Evolutionary conservation across 1,140 invertebrate species (phyloP), one percentile per base, ranked within the genome.

Genomic region (Drosophila trapezifrons): DNA sequence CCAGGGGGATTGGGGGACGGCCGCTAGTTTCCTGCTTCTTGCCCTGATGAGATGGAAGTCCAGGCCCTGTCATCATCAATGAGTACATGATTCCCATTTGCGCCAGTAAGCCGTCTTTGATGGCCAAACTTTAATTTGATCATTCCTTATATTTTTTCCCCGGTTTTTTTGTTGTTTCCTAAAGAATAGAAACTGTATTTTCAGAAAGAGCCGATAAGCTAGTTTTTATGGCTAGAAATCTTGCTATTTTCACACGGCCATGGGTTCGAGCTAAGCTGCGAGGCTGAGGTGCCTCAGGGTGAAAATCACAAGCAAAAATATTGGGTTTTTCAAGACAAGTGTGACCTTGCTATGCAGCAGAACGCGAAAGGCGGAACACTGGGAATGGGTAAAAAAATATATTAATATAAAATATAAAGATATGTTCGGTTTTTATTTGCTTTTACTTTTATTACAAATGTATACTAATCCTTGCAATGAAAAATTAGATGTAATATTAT

Each of bases 41-140:
- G 9, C 18, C 6, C 29, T 37, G 59, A 58, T 57, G 22, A 58
- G 59, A 22, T n/a, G 51, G 35, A 27, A 17, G 12, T 32, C 49
- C 13, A 12, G 42, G 29, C 15, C 42, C 17, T 32, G 52, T 35
- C 45, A 60, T 60, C 62, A 45, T 65, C 43, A 49, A 58, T 8
- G 43, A 35, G n/a, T 25, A 40, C 51, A 51, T 42, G 45, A 58
- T 29, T 38, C 38, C 59, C 40, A 49, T 69, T 52, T 52, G 17
- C 13, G 17, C 32, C 58, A 18, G 29, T 78, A 78, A 78, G 82
- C 75, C 51, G 49, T 66, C 60, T 37, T 87, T 86, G 82, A 86
- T 86, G 84, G 60, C 45, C 71, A 83, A 87, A 87, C 83, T 87
- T 86, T 79, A 86, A 87, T 86, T 87, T 87, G 66, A 83, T 83